Evolutionary conservation across 2,113 vertebrate species (phyloP), one percentile per base, ranked within the genome.

Genomic region (Neotoma lepida): DNA sequence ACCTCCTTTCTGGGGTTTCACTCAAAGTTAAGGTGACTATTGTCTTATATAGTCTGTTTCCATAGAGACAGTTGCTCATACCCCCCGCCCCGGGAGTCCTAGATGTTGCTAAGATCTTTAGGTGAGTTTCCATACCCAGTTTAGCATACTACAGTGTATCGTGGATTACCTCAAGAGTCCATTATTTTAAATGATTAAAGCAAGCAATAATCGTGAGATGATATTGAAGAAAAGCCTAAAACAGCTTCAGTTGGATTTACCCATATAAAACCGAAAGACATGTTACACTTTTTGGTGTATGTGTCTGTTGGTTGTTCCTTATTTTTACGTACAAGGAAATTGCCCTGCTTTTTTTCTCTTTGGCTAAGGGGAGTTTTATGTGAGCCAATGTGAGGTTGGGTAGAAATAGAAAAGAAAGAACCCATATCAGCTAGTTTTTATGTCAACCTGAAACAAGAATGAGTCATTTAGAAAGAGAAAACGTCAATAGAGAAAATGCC

Each of bases 141-240:
- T 30, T 68, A 24, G 63, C 46, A n/a, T 35, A n/a, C 84, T n/a
- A 51, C 6, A 28, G 22, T 24, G 9, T 63, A 39, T 3, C 5
- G 33, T 26, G 2, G 6, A 71, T 87, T 87, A 18, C 10, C 24
- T 46, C 12, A 28, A 51, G 88, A 86, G 46, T 91, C 6, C 6
- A 10, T 17, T 17, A 26, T 58, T 28, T 88, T 14, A 85, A 86
- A 66, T 33, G 17, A 33, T 20, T 41, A 41, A 33, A 39, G 35
- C 64, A 74, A 41, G 20, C 39, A 41, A 33, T 10, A 73, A 70
- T 41, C 1, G 6, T 71, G n/a, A 51, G 20, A 54, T 54, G 30
- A 56, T 58, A 22, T 54, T 86, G n/a, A 94, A 86, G 46, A 28
- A 90, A 56, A 88, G 10, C n/a, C 14, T 49, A 88, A 94, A 84